Evolutionary conservation across 2,888 invertebrate genomes (phyloP).

Genomic region (Tetranychus truncatus): DNA sequence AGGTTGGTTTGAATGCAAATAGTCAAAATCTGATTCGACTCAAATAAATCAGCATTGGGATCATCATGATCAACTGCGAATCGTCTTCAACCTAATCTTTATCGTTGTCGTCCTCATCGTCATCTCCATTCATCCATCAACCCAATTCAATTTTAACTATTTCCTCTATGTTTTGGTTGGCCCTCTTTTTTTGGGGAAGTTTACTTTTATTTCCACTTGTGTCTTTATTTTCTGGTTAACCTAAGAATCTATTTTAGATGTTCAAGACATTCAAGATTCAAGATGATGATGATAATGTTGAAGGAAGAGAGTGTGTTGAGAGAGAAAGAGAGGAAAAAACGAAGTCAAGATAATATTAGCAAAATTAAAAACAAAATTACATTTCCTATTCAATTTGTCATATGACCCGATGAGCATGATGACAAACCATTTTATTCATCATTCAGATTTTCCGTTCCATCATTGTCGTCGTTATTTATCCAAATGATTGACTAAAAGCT

Average conservation of each 20-base stretch:
- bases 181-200: neutral
- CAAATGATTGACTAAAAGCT: too few species aligned
- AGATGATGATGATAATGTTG: neutral
- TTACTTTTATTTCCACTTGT: neutral
- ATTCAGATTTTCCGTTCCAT: too few species aligned
- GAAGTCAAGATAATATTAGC: too few species aligned
- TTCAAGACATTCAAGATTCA: neutral
- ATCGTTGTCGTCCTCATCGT: neutral
- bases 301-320: too few species aligned
- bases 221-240: neutral
- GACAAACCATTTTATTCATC: too few species aligned
- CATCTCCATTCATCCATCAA: neutral
- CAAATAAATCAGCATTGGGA: neutral
- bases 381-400: too few species aligned
- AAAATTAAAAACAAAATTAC: too few species aligned
- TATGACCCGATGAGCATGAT: too few species aligned
- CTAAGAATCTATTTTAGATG: neutral
- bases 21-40: neutral
- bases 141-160: neutral
- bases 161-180: neutral
- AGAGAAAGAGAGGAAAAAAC: too few species aligned
- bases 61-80: neutral
- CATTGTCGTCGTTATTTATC: too few species aligned
- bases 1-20: neutral
- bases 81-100: neutral